Evolutionary conservation across 2,888 invertebrate genomes (phyloP), one percentile per base, ranked within the genome.

Genomic region (Timandra comae): DNA sequence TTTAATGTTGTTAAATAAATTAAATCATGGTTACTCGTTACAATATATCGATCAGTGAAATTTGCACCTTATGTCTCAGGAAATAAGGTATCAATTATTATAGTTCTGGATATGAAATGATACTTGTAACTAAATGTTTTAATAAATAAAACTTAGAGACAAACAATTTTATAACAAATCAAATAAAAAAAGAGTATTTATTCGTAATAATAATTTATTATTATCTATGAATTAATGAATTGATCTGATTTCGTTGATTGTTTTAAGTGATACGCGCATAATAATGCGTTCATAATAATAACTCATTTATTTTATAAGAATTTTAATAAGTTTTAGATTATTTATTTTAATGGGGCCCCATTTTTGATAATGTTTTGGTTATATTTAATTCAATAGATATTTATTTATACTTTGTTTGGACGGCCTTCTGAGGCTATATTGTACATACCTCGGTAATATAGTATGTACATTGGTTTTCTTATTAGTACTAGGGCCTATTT

Each of bases 251-350:
- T 49, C 49, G 41, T 41, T 48, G 38, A 39, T 49, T 56, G 6
- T n/a, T n/a, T 45, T 43, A 48, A 51, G 56, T 58, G 57, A 56
- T 63, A 62, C 64, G 64, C 59, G 77, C 79, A 81, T 79, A 79
- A 78, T 75, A n/a, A 67, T 27, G 59, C 64, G 65, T 74, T 73
- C 76, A 81, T 81, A 80, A 84, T 81, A 79, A 78, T 71, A 79
- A 81, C 80, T 81, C 81, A 74, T 75, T 64, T 76, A 77, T 63
- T 8, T 78, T n/a, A n/a, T n/a, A n/a, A n/a, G n/a, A 75, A 66
- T 66, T 68, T 56, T 62, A 49, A 47, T 80, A 76, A 74, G 70
- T 52, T 76, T 69, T 77, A 81, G 71, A 51, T 52, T 79, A 80
- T 81, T 81, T 82, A 81, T 82, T 78, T 63, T 39, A 49, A 35